Percentiles rank a stretch among this genome's conserved stretches.
These are phyloP conservation scores for Bombus haemorrhoidalis DNA, from an alignment of 1,140 invertebrate genomes.

Conservation along the genomic window DNA sequence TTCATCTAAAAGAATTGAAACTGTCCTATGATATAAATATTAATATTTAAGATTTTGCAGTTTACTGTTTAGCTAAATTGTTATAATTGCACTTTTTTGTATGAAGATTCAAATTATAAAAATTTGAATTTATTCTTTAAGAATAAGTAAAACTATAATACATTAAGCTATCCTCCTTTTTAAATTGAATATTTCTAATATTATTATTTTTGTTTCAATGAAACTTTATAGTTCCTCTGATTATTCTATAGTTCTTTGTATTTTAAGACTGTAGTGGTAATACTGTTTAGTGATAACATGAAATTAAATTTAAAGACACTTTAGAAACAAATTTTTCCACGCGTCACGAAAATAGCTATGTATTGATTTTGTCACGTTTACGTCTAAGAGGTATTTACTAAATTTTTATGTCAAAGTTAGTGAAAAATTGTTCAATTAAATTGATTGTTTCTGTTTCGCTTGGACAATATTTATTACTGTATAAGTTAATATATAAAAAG, in stretches of 20 bases:
- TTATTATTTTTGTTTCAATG: not conserved
- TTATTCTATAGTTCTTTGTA: not conserved
- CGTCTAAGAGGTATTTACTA: not conserved
- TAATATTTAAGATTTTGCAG: not conserved
- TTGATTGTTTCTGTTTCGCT: not conserved
- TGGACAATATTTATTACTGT: not conserved
- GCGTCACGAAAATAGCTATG: not conserved
- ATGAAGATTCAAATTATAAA: not conserved
- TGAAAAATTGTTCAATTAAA: not conserved
- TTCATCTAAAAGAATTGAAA: not conserved
- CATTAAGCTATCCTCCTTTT: not conserved
- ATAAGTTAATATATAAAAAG: not conserved
- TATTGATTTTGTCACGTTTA: slow-evolving; percentile 27
- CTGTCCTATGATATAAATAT: not conserved
- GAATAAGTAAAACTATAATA: not conserved
- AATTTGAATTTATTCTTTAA: not conserved
- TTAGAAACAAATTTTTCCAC: slow-evolving; percentile 9
- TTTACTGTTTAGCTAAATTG: not conserved
- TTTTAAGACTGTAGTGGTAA: not conserved
- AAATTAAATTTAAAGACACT: not conserved
- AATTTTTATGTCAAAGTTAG: not conserved
- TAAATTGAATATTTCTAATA: not conserved
- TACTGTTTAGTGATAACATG: not conserved
- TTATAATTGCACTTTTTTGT: not conserved
- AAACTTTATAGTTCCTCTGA: not conserved